phyloP scores from a whole-genome alignment of 2,888 invertebrate species.

The Cheilosia vulpina region DNA sequence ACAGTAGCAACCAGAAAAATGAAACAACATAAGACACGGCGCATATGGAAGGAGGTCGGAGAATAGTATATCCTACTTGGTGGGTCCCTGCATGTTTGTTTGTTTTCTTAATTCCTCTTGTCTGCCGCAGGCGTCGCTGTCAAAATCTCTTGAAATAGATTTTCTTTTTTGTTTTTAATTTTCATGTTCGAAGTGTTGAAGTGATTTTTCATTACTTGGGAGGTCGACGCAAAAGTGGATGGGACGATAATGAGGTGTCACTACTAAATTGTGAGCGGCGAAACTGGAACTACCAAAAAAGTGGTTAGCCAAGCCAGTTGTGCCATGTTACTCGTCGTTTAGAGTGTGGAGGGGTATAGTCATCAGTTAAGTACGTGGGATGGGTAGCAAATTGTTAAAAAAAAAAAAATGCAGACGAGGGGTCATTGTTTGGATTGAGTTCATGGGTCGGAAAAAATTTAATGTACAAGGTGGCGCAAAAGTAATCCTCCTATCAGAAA shows the following conservation, averaged over 20 bases:
- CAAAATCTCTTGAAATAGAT: conserved; percentile 68
- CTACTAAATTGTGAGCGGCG: neutral
- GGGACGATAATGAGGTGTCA: conserved; percentile 50
- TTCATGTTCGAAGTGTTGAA: conserved; percentile 49
- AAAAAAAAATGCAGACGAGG: too few relatives aligned
- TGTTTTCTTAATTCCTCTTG: conserved; percentile 61
- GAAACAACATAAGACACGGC: conserved; percentile 17
- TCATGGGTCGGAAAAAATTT: too few relatives aligned
- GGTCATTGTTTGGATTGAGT: too few relatives aligned
- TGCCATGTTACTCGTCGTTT: too few relatives aligned
- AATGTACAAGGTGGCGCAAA: too few relatives aligned
- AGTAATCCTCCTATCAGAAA: too few relatives aligned
- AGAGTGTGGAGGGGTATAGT: too few relatives aligned
- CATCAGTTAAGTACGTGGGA: too few relatives aligned
- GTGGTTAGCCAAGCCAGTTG: neutral
- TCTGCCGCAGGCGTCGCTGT: conserved; percentile 53
- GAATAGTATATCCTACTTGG: conserved; percentile 44
- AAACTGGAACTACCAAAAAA: neutral
- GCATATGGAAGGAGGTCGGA: conserved; percentile 5
- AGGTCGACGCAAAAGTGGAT: conserved; percentile 38
- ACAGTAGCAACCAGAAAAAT: conserved; percentile 10
- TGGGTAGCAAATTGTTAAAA: too few relatives aligned
- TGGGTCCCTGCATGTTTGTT: conserved; percentile 53
- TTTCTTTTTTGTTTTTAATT: conserved; percentile 41
- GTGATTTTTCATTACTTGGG: conserved; percentile 66